A percentile compares a stretch with the other conserved stretches of the same genome.
Conservation (phyloP, 1,140 invertebrate species). For the Plutomurus gul region DNA sequence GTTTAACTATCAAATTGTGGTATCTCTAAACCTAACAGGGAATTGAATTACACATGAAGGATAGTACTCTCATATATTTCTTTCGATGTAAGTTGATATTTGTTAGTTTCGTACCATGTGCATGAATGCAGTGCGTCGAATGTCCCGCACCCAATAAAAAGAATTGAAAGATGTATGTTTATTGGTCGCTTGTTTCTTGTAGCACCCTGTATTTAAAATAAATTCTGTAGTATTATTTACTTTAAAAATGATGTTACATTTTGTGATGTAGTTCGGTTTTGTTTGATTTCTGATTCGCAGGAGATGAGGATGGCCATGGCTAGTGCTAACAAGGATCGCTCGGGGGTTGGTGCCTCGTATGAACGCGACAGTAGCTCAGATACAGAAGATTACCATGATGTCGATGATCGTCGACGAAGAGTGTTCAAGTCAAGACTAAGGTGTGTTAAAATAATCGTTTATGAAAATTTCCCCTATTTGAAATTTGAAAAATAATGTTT, state of each 20-base stretch:
- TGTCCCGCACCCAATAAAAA: too few relatives aligned
- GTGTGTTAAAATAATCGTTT: slow-evolving; percentile 14
- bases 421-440: slow-evolving; percentile 58
- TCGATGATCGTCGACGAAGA: slow-evolving; percentile 66
- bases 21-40: too few relatives aligned
- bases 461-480: neutral
- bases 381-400: slow-evolving; percentile 71
- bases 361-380: slow-evolving; percentile 67
- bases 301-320: slow-evolving; percentile 18
- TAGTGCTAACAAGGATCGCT: slow-evolving; percentile 18
- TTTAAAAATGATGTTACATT: too few relatives aligned
- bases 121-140: too few relatives aligned
- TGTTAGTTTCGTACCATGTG: too few relatives aligned
- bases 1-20: too few relatives aligned
- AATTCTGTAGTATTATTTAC: too few relatives aligned
- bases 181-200: neutral
- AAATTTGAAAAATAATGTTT: too few relatives aligned
- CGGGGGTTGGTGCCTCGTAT: slow-evolving; percentile 55
- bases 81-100: too few relatives aligned
- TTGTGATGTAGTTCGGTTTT: neutral
- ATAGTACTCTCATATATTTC: too few relatives aligned
- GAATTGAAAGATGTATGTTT: neutral
- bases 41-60: too few relatives aligned
- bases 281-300: neutral
- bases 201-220: too few relatives aligned